phyloP scores from a whole-genome alignment of 2,797 vertebrate genomes.

The Gymnodraco acuticeps region DNA sequence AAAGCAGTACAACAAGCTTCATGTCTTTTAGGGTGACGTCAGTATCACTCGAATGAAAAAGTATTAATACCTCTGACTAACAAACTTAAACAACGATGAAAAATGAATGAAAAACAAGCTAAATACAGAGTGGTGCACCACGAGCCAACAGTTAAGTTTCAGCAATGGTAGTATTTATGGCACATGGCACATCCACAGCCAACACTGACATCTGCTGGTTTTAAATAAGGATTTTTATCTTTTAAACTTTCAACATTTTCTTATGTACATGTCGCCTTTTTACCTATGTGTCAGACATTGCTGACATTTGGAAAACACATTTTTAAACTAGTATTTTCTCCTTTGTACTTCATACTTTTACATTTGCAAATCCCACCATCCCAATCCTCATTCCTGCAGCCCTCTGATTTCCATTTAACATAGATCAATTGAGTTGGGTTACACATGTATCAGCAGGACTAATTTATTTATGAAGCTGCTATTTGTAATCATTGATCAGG shows the following conservation, averaged over 20 bases:
- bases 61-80: not conserved
- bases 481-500: conserved; percentile 91
- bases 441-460: conserved; percentile 88
- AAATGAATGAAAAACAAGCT: not conserved
- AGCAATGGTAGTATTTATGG: not conserved
- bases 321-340: not conserved
- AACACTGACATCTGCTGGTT: conserved; percentile 82
- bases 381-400: not conserved
- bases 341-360: not conserved
- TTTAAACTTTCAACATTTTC: not conserved
- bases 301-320: not conserved
- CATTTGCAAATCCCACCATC: conserved; percentile 4
- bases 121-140: not conserved
- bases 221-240: not conserved
- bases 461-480: conserved; percentile 97
- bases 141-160: conserved; percentile 6
- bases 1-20: not conserved
- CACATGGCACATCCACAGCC: conserved; percentile 39
- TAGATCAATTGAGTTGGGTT: conserved; percentile 86
- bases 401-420: conserved; percentile 82
- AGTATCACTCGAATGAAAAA: not conserved
- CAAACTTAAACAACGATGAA: not conserved
- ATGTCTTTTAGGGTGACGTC: rapidly evolving
- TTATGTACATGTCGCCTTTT: not conserved
- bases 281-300: not conserved